Conservation (phyloP, 2,113 vertebrate genomes). For the Charadrius vociferus region DNA sequence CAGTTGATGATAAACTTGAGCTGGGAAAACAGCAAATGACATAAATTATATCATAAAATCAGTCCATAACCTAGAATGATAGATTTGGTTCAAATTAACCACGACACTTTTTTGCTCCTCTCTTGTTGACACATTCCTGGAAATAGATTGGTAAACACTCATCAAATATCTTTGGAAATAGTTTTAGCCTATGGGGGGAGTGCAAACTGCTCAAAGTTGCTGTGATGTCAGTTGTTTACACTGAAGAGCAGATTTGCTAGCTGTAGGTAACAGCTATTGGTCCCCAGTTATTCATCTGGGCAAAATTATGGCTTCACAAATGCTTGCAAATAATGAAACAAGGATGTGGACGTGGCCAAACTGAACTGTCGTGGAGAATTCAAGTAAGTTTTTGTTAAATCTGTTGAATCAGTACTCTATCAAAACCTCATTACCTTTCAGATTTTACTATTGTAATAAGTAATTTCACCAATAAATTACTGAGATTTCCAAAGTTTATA, state of each 20-base stretch:
- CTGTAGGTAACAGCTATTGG: background rate
- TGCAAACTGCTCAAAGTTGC: background rate
- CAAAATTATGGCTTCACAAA: background rate
- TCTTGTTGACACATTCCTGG: background rate
- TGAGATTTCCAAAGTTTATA: background rate
- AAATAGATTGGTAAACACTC: background rate
- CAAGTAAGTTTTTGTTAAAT: background rate
- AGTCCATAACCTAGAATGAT: background rate
- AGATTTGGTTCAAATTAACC: background rate
- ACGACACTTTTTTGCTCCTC: background rate
- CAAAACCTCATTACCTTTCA: background rate
- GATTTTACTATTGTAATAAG: background rate
- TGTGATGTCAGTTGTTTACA: background rate
- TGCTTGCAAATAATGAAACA: background rate
- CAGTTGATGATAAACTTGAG: background rate
- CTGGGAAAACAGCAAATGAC: background rate
- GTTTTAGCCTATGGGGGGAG: background rate
- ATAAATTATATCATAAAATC: background rate
- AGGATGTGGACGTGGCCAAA: background rate
- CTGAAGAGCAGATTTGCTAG: background rate
- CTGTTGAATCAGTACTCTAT: background rate
- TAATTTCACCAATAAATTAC: background rate
- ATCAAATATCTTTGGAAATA: background rate
- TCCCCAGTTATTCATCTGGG: background rate
- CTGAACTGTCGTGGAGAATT: background rate